phyloP scores from a whole-genome alignment of 37 sponge, comb jelly and placozoan genomes.

The Aphrocallistes beatrix region DNA sequence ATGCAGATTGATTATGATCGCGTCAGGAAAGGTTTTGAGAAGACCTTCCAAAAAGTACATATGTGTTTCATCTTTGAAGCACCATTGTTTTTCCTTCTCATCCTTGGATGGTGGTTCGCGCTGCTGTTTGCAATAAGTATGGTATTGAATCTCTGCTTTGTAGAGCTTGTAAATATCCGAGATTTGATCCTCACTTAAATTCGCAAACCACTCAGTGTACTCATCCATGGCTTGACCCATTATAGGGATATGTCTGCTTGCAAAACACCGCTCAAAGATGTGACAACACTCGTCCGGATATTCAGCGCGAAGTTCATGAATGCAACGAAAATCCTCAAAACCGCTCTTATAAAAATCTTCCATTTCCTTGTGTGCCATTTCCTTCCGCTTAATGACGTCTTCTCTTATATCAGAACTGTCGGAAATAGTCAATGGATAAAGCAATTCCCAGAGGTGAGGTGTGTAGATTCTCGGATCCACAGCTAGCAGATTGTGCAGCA shows the following conservation, averaged over 20 bases:
- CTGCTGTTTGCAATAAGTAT: background rate
- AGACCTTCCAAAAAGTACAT: slow-evolving; percentile 16
- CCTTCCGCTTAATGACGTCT: background rate
- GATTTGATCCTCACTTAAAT: background rate
- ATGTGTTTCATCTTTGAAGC: background rate
- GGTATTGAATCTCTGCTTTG: background rate
- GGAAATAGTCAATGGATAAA: background rate
- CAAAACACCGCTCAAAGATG: slow-evolving; percentile 15
- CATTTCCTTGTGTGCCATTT: background rate
- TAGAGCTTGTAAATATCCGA: background rate
- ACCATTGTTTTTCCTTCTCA: background rate
- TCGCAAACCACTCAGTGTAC: background rate
- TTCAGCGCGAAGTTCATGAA: background rate
- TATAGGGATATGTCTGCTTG: background rate
- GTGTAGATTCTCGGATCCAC: background rate
- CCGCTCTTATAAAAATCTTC: slow-evolving; percentile 4
- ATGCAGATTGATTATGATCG: background rate
- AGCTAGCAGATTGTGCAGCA: background rate
- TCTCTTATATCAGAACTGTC: background rate
- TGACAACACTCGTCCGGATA: slow-evolving; percentile 16
- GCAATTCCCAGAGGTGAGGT: slow-evolving; percentile 3
- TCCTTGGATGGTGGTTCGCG: background rate
- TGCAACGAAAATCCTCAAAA: background rate
- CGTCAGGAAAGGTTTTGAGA: background rate
- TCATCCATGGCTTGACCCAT: background rate